Evolutionary conservation across 2,888 invertebrate species (phyloP).

Genomic region (Tupiocoris notatus): DNA sequence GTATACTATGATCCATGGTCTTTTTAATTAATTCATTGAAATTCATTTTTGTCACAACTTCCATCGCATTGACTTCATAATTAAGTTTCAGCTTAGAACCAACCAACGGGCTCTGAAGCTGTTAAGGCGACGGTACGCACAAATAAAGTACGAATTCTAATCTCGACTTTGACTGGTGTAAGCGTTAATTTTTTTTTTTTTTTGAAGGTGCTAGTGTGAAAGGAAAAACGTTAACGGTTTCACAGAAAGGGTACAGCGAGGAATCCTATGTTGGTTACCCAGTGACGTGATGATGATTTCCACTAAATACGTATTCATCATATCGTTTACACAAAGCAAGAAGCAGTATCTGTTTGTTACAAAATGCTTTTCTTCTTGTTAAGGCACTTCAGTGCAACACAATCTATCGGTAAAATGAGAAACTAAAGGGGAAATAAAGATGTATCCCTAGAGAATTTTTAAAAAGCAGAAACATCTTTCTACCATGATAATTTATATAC

Average conservation of each 20-base stretch:
- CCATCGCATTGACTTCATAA: slow-evolving; percentile 5
- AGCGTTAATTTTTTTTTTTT: slow-evolving; percentile 1
- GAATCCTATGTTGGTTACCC: not conserved
- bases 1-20: slow-evolving; percentile 37
- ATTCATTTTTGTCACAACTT: slow-evolving; percentile 1
- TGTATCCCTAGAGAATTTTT: not conserved
- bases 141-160: not conserved
- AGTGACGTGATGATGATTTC: slow-evolving; percentile 6
- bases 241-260: not conserved
- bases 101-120: slow-evolving; percentile 2
- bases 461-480: not conserved
- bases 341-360: slow-evolving; percentile 12
- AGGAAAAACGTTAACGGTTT: not conserved
- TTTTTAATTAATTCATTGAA: slow-evolving; percentile 11
- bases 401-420: slow-evolving; percentile 6
- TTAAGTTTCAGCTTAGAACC: not conserved
- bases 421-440: slow-evolving; percentile 1
- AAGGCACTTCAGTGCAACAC: slow-evolving; percentile 40
- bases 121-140: not conserved
- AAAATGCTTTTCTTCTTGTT: slow-evolving; percentile 9
- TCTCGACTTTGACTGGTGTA: slow-evolving; percentile 7
- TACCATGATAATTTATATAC: slow-evolving; percentile 16
- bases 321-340: slow-evolving; percentile 17
- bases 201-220: not conserved
- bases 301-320: not conserved